phyloP scores from a whole-genome alignment of 2,113 vertebrate genomes.

The Gavia stellata region DNA sequence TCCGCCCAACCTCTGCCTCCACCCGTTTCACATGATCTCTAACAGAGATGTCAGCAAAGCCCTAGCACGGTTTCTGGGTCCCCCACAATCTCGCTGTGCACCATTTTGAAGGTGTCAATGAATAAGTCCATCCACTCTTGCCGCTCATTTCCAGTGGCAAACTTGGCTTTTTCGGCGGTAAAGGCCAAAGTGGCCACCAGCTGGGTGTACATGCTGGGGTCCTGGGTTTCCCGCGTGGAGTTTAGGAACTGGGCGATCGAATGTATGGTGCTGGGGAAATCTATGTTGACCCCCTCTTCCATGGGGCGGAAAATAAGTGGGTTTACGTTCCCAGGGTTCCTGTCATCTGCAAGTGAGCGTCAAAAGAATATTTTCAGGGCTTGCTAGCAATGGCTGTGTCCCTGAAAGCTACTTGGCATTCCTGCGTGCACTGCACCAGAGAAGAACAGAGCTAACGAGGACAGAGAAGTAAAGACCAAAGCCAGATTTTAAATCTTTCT shows the following conservation, averaged over 20 bases:
- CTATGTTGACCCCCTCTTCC: slow-evolving; percentile 83
- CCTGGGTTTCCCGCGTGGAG: slow-evolving; percentile 80
- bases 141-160: slow-evolving; percentile 85
- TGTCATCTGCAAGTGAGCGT: slow-evolving; percentile 96
- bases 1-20: background rate
- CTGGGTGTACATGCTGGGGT: slow-evolving; percentile 79
- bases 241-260: slow-evolving; percentile 86
- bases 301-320: slow-evolving; percentile 82
- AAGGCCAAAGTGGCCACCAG: slow-evolving; percentile 96
- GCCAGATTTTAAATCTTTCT: background rate
- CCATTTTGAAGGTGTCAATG: slow-evolving; percentile 94
- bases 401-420: background rate
- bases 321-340: slow-evolving; percentile 74
- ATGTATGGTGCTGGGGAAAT: slow-evolving; percentile 86
- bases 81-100: slow-evolving; percentile 91
- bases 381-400: background rate
- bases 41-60: slow-evolving; percentile 77
- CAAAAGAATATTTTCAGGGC: slow-evolving; percentile 87
- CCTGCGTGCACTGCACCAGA: background rate
- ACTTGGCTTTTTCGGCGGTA: slow-evolving; percentile 95
- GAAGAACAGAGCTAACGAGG: background rate
- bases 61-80: slow-evolving; percentile 82
- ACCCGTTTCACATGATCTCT: background rate
- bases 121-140: slow-evolving; percentile 94
- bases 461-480: background rate